A percentile compares a stretch with the other conserved stretches of the same genome.
These are phyloP conservation scores for Litocranius walleri DNA, from an alignment of 2,113 vertebrate genomes.

Conservation along the genomic window DNA sequence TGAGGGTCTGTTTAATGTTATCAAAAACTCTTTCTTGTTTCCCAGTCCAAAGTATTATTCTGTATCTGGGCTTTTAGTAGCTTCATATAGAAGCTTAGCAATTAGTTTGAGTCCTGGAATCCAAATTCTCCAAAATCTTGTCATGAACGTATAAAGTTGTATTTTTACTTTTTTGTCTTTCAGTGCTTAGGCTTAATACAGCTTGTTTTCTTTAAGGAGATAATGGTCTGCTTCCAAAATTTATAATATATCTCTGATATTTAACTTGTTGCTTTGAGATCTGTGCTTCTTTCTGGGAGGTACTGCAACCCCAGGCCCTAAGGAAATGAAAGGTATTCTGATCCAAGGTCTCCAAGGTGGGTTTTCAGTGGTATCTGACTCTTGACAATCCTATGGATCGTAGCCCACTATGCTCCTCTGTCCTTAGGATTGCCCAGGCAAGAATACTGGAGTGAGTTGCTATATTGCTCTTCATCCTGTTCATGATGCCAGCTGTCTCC, in stretches of 20 bases:
- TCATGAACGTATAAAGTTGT: background rate
- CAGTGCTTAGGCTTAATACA: background rate
- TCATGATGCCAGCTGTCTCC: background rate
- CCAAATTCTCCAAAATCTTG: background rate
- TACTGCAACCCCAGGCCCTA: background rate
- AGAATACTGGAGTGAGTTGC: background rate
- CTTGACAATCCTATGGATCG: background rate
- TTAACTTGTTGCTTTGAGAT: background rate
- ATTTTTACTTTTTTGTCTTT: background rate
- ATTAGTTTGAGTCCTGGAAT: background rate
- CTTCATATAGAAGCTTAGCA: background rate
- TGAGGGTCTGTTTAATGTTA: background rate
- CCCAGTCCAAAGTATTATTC: background rate
- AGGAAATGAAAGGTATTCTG: background rate
- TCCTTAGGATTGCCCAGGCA: background rate
- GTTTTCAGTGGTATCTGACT: background rate
- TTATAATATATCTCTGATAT: background rate
- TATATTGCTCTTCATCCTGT: background rate
- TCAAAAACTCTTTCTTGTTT: background rate
- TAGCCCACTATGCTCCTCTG: background rate
- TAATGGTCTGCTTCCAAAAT: background rate
- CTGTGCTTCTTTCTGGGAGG: background rate
- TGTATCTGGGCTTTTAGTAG: background rate
- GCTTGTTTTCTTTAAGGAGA: background rate
- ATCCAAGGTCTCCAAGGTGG: background rate